phyloP scores from a whole-genome alignment of 1,140 invertebrate genomes.

The Meteorus sp. region DNA sequence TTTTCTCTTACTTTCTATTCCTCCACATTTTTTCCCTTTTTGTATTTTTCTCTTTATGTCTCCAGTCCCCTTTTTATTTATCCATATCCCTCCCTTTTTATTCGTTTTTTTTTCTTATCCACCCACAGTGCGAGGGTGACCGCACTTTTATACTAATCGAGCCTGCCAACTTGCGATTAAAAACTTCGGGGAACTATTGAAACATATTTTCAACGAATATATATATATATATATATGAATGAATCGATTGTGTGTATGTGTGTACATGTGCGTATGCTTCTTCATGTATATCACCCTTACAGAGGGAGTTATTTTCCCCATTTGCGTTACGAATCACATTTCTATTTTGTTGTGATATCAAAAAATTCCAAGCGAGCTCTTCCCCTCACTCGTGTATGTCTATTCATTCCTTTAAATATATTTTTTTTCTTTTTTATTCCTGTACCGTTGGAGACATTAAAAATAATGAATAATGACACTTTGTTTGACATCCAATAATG shows the following conservation, averaged over 20 bases:
- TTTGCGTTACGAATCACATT: conserved; percentile 16
- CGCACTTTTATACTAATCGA: not conserved
- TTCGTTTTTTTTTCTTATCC: not conserved
- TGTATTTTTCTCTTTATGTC: conserved; percentile 7
- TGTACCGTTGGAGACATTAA: too few relatives aligned
- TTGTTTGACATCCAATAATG: too few relatives aligned
- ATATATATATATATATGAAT: too few relatives aligned
- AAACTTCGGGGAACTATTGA: conserved; percentile 14
- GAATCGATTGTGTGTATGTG: too few relatives aligned
- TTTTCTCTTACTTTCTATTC: conserved; percentile 15
- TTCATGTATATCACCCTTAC: not conserved
- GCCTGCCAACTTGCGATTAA: conserved; percentile 14
- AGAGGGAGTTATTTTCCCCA: not conserved
- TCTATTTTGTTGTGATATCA: conserved; percentile 5
- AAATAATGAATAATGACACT: too few relatives aligned
- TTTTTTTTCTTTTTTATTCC: not conserved
- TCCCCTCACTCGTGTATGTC: conserved; percentile 17
- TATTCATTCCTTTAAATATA: conserved; percentile 28
- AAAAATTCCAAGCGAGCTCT: conserved; percentile 5
- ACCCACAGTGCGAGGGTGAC: not conserved
- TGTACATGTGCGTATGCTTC: too few relatives aligned
- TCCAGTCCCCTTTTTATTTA: not conserved
- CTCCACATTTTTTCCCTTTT: not conserved
- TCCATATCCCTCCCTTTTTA: not conserved
- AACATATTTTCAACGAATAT: too few relatives aligned